Evolutionary conservation across 2,888 invertebrate genomes (phyloP).

Genomic region (Trichopoda pennipes): DNA sequence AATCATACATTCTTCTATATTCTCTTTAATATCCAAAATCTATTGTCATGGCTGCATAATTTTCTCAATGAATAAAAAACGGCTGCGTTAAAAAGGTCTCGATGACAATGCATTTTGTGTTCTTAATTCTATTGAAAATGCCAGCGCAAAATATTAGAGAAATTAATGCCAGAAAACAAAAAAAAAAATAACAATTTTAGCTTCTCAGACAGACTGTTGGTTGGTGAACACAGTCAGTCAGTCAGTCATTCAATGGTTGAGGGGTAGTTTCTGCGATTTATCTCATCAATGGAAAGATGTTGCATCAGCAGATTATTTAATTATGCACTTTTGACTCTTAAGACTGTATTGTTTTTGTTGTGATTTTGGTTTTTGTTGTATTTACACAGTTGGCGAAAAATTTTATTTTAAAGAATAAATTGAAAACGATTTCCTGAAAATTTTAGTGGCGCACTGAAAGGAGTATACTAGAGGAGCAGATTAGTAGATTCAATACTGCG

Average conservation of each 20-base stretch:
- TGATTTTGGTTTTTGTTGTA: no score
- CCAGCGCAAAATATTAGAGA: neutral
- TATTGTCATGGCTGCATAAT: constrained; percentile 8
- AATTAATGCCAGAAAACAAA: neutral
- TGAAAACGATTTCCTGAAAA: no score
- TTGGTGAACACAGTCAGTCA: neutral
- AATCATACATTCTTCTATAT: neutral
- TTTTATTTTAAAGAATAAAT: no score
- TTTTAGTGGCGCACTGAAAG: no score
- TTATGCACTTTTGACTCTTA: neutral
- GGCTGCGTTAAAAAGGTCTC: constrained; percentile 16
- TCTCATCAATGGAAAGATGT: neutral
- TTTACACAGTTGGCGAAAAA: no score
- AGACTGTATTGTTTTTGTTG: neutral
- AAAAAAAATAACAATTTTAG: neutral
- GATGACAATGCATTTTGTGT: constrained; percentile 6
- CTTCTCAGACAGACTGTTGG: neutral
- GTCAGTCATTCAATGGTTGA: neutral
- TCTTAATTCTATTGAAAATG: neutral
- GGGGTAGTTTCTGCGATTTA: constrained; percentile 14
- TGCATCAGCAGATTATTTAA: neutral
- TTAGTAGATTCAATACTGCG: no score
- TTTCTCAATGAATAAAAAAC: neutral
- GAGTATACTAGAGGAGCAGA: no score
- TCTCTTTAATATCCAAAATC: neutral